Conservation (phyloP, 2,888 invertebrate genomes). For the Drosophila quinaria region DNA sequence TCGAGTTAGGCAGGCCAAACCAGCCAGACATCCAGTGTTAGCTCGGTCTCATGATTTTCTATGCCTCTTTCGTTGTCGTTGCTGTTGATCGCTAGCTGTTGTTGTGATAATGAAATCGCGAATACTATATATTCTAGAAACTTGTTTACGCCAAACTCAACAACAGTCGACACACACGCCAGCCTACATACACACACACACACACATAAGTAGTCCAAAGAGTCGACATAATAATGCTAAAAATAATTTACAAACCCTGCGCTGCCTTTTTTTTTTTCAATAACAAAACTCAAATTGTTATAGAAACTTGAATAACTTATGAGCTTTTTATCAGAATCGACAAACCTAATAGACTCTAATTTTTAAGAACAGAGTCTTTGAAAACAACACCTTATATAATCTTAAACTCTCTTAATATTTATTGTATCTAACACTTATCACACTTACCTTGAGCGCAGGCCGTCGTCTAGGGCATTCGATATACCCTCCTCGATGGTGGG, state of each 20-base stretch:
- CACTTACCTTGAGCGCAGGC: conserved; percentile 84
- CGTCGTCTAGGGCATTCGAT: conserved; percentile 84
- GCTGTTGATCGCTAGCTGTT: conserved; percentile 13
- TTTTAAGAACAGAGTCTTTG: no score
- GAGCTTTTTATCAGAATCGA: background rate
- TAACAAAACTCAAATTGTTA: conserved; percentile 20
- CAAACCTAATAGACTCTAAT: no score
- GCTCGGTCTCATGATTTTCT: conserved; percentile 76
- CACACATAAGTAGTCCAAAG: conserved; percentile 52
- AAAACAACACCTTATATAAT: no score
- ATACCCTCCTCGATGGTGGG: conserved; percentile 91
- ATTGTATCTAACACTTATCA: no score
- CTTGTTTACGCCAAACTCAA: conserved; percentile 79
- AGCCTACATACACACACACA: conserved; percentile 46
- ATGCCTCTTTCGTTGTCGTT: conserved; percentile 31
- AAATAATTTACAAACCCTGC: conserved; percentile 54
- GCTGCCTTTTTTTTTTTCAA: conserved; percentile 2
- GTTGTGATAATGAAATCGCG: conserved; percentile 75
- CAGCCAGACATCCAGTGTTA: conserved; percentile 25
- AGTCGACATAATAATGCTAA: conserved; percentile 60
- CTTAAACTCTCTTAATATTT: no score
- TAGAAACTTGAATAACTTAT: background rate
- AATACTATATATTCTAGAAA: conserved; percentile 65
- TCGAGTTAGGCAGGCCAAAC: conserved; percentile 21
- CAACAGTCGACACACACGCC: conserved; percentile 32